These are phyloP conservation scores for Druon quercuslanigerum DNA, from an alignment of 1,140 invertebrate genomes.

Conservation along the genomic window DNA sequence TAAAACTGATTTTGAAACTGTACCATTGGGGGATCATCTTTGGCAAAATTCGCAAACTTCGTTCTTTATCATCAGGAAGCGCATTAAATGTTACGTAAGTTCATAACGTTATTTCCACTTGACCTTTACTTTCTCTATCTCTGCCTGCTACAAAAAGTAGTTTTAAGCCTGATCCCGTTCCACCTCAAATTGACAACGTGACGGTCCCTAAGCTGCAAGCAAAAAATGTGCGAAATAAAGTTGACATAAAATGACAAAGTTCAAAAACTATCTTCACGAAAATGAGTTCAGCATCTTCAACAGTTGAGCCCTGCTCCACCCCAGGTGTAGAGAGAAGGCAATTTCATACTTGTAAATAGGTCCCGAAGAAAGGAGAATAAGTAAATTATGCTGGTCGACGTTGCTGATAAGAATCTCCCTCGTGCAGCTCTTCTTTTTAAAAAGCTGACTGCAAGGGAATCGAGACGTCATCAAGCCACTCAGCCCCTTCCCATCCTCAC, in stretches of 20 bases:
- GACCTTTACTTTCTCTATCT: no score
- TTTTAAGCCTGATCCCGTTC: no score
- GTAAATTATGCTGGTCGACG: conserved; percentile 72
- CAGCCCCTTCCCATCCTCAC: conserved; percentile 35
- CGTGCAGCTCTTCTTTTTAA: conserved; percentile 53
- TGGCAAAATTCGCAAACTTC: no score
- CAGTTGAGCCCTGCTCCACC: background rate
- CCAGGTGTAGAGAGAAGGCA: conserved; percentile 47
- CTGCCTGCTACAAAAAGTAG: no score
- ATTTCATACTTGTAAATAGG: conserved; percentile 73
- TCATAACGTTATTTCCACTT: no score
- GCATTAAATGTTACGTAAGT: no score
- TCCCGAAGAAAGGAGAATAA: conserved; percentile 65
- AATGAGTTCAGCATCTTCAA: background rate
- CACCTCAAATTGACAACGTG: no score
- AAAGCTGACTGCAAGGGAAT: conserved; percentile 60
- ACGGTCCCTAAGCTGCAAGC: background rate
- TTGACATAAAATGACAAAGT: background rate
- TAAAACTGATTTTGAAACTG: no score
- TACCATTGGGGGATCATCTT: no score
- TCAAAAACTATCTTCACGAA: background rate
- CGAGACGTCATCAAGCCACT: conserved; percentile 66
- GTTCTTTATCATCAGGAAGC: no score
- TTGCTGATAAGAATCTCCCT: conserved; percentile 69
- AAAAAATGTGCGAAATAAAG: background rate